Base-by-base conservation (phyloP, 2,888 invertebrate species). In the Prosapia bicincta region DNA sequence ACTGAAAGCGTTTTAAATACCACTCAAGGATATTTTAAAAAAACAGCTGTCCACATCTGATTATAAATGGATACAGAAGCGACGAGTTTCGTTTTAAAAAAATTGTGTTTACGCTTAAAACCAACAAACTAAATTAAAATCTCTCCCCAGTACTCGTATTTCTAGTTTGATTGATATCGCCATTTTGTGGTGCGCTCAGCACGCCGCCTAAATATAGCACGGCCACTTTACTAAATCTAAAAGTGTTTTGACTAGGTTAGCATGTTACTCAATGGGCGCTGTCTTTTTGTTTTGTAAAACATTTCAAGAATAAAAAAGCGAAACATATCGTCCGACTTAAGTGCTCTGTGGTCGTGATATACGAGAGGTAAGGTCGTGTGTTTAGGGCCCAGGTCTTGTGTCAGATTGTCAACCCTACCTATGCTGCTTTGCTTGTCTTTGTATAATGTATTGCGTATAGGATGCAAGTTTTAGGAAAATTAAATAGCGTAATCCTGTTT, bases 241-340 rank as follows among this genome's bases (percentile, higher is more conserved):
- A 68, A 73, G 73, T 73, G 73, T 73, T 73, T 67, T 73, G 73
- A 73, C 73, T 73, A 68, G 38, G 73, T 68, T 68, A 43, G 69
- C 73, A 28, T 73, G 73, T 73, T 73, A 43, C 73, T 73, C 26
- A 73, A 73, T 73, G 73, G 73, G 43, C 30, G 24, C 69, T 73
- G 73, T 73, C 72, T 2, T 26, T 73, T 54, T 54, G 54, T 54
- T 54, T 73, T 68, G 20, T 43, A 73, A 66, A 73, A 68, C 20
- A 54, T 54, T 20, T 54, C 54, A 54, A 54, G 54, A 54, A 20
- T 54, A 54, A 54, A 54, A 54, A 54, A 54, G 54, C 20, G n/a
- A 20, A 54, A 54, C 54, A 54, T 54, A 2, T 54, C n/a, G 5
- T 20, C 54, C 20, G n/a, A 20, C 54, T 54, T 38, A 54, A 72